A percentile compares a stretch with the other conserved stretches of the same genome.
Conservation (phyloP, 1,140 invertebrate species). For the Dinoponera quadriceps region DNA sequence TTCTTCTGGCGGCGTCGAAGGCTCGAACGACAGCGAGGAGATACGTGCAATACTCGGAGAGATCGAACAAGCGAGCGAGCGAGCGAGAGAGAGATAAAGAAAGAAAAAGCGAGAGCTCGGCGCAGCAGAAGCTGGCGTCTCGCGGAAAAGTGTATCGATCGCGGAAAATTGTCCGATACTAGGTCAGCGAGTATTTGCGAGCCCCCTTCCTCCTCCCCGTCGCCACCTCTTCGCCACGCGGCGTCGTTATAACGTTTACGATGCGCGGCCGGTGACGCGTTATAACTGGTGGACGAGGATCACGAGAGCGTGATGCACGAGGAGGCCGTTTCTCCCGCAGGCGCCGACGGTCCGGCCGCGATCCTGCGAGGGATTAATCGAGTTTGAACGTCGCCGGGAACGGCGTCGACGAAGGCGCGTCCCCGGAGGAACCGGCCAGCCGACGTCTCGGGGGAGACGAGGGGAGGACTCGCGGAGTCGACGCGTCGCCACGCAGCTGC, state of each 20-base stretch:
- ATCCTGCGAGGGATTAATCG: neutral
- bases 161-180: constrained; percentile 73
- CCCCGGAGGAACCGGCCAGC: too few relatives aligned
- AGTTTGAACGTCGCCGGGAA: constrained; percentile 1
- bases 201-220: neutral
- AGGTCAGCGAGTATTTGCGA: constrained; percentile 70
- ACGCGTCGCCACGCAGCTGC: too few relatives aligned
- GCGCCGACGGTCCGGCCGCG: neutral
- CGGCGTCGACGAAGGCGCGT: too few relatives aligned
- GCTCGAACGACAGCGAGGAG: too few relatives aligned
- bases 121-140: constrained; percentile 45
- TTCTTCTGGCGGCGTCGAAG: too few relatives aligned
- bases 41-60: too few relatives aligned
- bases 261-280: constrained; percentile 1
- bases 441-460: too few relatives aligned
- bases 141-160: constrained; percentile 71
- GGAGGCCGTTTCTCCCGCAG: neutral
- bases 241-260: constrained; percentile 48
- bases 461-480: too few relatives aligned
- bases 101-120: neutral
- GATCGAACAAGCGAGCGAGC: neutral
- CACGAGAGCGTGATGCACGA: constrained; percentile 2
- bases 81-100: neutral
- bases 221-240: neutral
- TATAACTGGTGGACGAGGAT: neutral